Base-by-base conservation (phyloP, 2,797 vertebrate species). In the Eutrigla gurnardus region DNA sequence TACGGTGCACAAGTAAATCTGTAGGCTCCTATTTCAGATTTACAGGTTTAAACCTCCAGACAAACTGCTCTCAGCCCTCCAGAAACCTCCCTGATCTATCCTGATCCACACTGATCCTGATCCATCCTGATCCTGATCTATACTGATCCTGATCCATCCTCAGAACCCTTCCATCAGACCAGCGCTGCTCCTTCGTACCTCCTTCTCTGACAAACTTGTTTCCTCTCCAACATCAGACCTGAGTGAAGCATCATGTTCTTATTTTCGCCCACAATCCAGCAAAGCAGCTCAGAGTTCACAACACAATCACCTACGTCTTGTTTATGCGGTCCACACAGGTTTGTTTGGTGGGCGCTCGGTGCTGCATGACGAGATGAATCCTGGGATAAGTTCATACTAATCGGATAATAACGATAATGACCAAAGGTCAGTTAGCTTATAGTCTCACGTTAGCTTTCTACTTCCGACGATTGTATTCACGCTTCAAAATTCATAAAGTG, bases 1-100 rank as follows among this genome's bases (percentile, higher is more conserved):
- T 59, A 73, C 78, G 63, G 58, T 84, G 25, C 25, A 75, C 72
- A 86, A 72, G 86, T 70, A 71, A 32, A 46, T 25, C 25, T 50
- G 12, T 65, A 59, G 13, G 17, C 71, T 52, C 13, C 43, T 18
- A 12, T 62, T 73, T 36, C 52, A 77, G 32, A 42, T 45, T 65
- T 25, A 61, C 68, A n/a, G 39, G 7, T 35, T 54, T 13, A 15
- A 70, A 45, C 13, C 13, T 57, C 52, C 62, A 52, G 4, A 25
- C 12, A 11, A 43, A 58, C 39, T 63, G 13, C 6, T 37, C 35
- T 66, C 5, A 25, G 25, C 25, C 25, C 25, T 25, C 25, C 25
- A 25, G 25, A 25, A 25, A 25, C 25, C 25, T 25, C 25, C 25
- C 25, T 25, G 25, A 25, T 25, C 25, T 25, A 25, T 25, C 25